phyloP scores from a whole-genome alignment of 1,140 invertebrate species.

The Diorhabda elongata region DNA sequence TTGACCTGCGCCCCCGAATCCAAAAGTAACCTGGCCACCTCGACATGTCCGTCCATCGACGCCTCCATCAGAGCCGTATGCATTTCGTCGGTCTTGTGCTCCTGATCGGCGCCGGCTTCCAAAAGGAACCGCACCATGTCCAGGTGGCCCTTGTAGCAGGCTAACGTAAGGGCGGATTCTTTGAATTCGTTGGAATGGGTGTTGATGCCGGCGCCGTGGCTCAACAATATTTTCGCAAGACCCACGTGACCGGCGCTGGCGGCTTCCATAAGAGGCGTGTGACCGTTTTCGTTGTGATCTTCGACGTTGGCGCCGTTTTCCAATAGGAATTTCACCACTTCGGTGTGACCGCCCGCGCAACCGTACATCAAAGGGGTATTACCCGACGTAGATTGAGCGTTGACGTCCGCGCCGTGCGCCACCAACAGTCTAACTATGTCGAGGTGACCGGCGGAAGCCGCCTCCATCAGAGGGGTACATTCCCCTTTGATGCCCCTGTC shows the following conservation, averaged over 20 bases:
- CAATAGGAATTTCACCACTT: conserved; percentile 84
- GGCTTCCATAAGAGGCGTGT: conserved; percentile 98
- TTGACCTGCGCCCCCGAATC: conserved; percentile 95
- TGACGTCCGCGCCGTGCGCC: conserved; percentile 90
- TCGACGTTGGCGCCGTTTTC: conserved; percentile 93
- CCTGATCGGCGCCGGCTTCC: conserved; percentile 90
- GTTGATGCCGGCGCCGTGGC: conserved; percentile 94
- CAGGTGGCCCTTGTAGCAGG: conserved; percentile 79
- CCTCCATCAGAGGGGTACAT: conserved; percentile 96
- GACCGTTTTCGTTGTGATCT: conserved; percentile 98
- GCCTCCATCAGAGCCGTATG: conserved; percentile 99
- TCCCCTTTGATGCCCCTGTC: conserved; percentile 89
- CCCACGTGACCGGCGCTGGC: conserved; percentile 94
- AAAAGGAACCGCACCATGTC: conserved; percentile 79
- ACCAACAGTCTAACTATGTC: conserved; percentile 91
- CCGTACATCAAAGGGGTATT: conserved; percentile 98
- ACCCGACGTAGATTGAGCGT: conserved; percentile 92
- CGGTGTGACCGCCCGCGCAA: conserved; percentile 91
- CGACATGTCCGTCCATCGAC: conserved; percentile 98
- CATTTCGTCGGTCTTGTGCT: conserved; percentile 99
- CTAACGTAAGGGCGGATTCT: conserved; percentile 89
- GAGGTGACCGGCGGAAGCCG: conserved; percentile 88
- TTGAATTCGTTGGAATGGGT: conserved; percentile 99
- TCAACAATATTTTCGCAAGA: conserved; percentile 87
- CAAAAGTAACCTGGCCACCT: conserved; percentile 78